phyloP scores from a whole-genome alignment of 2,113 vertebrate genomes.

The Columba livia region DNA sequence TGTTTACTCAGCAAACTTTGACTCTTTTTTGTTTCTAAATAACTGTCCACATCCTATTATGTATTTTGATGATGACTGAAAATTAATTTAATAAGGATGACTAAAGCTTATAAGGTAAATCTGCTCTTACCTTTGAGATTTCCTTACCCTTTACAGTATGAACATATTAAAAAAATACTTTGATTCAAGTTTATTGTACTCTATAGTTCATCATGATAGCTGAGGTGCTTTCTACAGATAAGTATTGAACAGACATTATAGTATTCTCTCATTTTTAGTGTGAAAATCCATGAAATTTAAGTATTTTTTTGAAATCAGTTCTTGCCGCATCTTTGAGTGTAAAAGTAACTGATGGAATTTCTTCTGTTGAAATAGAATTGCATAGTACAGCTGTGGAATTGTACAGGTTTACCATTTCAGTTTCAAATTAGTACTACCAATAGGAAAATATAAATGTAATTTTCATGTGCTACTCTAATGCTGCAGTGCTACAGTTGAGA shows the following conservation, averaged over 20 bases:
- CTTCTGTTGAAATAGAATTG: not conserved
- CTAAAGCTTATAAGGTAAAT: not conserved
- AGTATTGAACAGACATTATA: not conserved
- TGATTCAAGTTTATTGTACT: not conserved
- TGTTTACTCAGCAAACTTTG: not conserved
- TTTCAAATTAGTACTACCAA: not conserved
- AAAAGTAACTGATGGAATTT: not conserved
- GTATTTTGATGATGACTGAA: not conserved
- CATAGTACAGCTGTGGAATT: not conserved
- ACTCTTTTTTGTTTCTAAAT: not conserved
- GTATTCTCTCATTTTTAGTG: not conserved
- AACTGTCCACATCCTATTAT: not conserved
- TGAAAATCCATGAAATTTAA: not conserved
- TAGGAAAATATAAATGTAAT: not conserved
- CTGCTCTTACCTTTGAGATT: not conserved
- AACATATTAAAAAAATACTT: not conserved
- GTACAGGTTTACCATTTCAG: not conserved
- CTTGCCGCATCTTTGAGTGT: not conserved
- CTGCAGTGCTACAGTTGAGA: not conserved
- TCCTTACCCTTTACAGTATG: not conserved
- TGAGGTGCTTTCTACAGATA: not conserved
- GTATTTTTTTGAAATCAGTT: not conserved
- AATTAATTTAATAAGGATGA: not conserved
- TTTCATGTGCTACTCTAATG: not conserved
- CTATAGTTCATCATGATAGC: not conserved